These are phyloP conservation scores for Lasioglossum albipes DNA, from an alignment of 1,140 invertebrate genomes.

Conservation along the genomic window DNA sequence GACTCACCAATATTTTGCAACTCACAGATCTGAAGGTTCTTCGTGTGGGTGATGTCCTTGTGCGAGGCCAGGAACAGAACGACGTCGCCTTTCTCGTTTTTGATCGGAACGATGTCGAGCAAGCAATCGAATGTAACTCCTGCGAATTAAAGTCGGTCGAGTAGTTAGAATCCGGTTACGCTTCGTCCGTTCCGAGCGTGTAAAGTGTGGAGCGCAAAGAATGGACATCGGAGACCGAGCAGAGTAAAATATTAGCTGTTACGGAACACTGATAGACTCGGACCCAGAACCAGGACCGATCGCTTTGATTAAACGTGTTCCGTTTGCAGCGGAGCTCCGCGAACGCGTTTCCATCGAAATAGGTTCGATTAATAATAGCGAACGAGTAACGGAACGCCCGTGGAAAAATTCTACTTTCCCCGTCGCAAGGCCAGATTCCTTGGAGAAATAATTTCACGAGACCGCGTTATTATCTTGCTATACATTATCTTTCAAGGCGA, in stretches of 20 bases:
- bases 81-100: constrained; percentile 98
- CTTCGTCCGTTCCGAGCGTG: not conserved
- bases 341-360: no score
- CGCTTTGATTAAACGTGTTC: no score
- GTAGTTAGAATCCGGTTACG: not conserved
- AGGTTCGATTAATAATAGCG: no score
- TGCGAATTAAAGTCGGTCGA: constrained; percentile 77
- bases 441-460: not conserved
- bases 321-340: no score
- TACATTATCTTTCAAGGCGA: not conserved
- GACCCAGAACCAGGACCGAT: no score
- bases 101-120: constrained; percentile 98
- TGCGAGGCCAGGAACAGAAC: constrained; percentile 97
- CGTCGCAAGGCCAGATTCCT: no score
- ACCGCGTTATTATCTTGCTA: not conserved
- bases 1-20: constrained; percentile 91
- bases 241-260: not conserved
- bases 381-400: no score
- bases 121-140: constrained; percentile 96
- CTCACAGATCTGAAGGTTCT: constrained; percentile 89
- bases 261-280: not conserved
- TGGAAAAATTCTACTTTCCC: no score
- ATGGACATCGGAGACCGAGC: not conserved
- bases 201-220: not conserved
- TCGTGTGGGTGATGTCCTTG: constrained; percentile 97